phyloP scores from a whole-genome alignment of 2,888 invertebrate species.

The Idaea biselata region DNA sequence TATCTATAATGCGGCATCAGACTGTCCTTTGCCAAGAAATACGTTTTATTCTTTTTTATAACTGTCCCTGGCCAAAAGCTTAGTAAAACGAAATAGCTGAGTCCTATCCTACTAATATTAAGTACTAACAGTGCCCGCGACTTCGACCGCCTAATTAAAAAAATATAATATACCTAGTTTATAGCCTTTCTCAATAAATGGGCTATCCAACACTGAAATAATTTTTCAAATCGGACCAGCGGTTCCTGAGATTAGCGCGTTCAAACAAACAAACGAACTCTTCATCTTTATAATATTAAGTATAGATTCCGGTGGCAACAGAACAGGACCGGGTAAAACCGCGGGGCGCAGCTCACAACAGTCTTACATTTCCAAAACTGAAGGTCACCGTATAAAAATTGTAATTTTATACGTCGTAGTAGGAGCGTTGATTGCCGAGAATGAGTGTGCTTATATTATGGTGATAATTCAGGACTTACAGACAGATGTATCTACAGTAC shows the following conservation, averaged over 20 bases:
- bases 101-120: neutral
- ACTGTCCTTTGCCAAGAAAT: neutral
- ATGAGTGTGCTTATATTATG: constrained; percentile 5
- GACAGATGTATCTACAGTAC: neutral
- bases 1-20: neutral
- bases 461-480: constrained; percentile 1
- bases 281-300: too few relatives aligned
- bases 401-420: constrained; percentile 36
- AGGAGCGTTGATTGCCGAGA: constrained; percentile 1
- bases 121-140: too few relatives aligned
- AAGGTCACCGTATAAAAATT: constrained; percentile 24
- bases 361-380: neutral
- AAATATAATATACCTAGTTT: too few relatives aligned
- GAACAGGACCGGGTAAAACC: too few relatives aligned
- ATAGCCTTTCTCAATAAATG: too few relatives aligned
- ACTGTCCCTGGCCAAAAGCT: neutral
- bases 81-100: neutral
- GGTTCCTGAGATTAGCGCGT: too few relatives aligned
- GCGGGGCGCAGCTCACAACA: too few relatives aligned
- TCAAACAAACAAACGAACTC: too few relatives aligned
- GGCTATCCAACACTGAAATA: too few relatives aligned
- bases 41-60: neutral
- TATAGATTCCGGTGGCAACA: too few relatives aligned
- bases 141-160: too few relatives aligned
- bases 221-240: too few relatives aligned